A percentile compares a stretch with the other conserved stretches of the same genome.
Conservation (phyloP, 2,888 invertebrate genomes). For the Anarsia innoxiella region DNA sequence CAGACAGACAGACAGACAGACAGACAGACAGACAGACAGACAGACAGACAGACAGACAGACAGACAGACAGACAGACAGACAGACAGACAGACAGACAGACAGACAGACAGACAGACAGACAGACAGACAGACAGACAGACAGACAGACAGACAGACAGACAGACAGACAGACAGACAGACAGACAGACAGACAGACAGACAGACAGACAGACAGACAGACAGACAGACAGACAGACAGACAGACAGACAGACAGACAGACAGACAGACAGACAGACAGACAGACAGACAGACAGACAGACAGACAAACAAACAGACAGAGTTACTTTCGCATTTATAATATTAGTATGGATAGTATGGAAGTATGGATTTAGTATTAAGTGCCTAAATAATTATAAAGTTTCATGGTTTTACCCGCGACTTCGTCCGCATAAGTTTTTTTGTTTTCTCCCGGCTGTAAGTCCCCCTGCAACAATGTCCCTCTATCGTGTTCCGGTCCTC, state of each 20-base stretch:
- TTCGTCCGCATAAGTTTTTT: too few relatives aligned
- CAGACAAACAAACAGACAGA: too few relatives aligned
- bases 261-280: background rate
- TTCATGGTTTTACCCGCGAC: too few relatives aligned
- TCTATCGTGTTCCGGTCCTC: too few relatives aligned
- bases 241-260: background rate
- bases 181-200: background rate
- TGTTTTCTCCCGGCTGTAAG: too few relatives aligned
- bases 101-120: slow-evolving; percentile 2
- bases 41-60: slow-evolving; percentile 2
- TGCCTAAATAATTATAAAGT: too few relatives aligned
- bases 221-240: slow-evolving; percentile 1
- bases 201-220: background rate
- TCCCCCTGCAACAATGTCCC: too few relatives aligned
- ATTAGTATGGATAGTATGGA: too few relatives aligned
- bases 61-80: slow-evolving; percentile 2
- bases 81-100: slow-evolving; percentile 2
- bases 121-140: slow-evolving; percentile 2
- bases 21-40: slow-evolving; percentile 2
- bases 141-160: slow-evolving; percentile 1
- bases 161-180: slow-evolving; percentile 1
- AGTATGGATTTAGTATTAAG: too few relatives aligned
- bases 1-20: slow-evolving; percentile 2
- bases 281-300: slow-evolving; percentile 1
- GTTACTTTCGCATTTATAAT: too few relatives aligned